A percentile compares a stretch with the other conserved stretches of the same genome.
phyloP scores from a whole-genome alignment of 2,113 vertebrate species.

The Macrotis lagotis region DNA sequence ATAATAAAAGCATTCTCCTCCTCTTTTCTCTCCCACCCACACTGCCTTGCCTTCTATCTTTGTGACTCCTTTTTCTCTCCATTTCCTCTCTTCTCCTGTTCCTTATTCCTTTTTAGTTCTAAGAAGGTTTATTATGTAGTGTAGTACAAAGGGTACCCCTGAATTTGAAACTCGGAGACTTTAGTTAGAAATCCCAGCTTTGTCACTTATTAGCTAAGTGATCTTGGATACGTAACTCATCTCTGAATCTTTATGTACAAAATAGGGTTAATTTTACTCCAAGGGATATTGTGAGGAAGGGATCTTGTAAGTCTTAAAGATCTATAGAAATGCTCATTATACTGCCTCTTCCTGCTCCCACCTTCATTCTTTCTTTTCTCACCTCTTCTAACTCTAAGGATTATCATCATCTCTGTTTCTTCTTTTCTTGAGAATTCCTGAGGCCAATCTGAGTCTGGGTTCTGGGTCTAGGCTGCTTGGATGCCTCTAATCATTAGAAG shows the following conservation, averaged over 20 bases:
- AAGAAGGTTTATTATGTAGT: background rate
- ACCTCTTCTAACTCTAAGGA: background rate
- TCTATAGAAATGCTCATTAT: background rate
- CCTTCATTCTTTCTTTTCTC: background rate
- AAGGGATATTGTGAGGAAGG: background rate
- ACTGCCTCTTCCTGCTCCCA: background rate
- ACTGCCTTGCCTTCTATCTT: background rate
- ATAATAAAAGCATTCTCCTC: background rate
- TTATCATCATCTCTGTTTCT: background rate
- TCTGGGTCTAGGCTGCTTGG: background rate
- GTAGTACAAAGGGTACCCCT: background rate
- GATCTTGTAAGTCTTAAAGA: background rate
- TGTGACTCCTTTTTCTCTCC: background rate
- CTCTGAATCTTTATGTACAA: background rate
- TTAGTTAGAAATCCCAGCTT: background rate
- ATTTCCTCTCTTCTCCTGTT: background rate
- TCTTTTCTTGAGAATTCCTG: background rate
- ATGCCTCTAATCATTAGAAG: background rate
- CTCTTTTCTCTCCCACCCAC: too few species aligned
- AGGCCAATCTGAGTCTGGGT: background rate
- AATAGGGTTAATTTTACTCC: background rate
- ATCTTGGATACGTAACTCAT: background rate
- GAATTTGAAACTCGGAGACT: background rate
- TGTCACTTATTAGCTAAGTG: background rate
- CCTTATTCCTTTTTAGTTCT: background rate